A percentile compares a stretch with the other conserved stretches of the same genome.
Evolutionary conservation across 2,797 vertebrate genomes (phyloP).

Genomic region (Silurus lanzhouensis): DNA sequence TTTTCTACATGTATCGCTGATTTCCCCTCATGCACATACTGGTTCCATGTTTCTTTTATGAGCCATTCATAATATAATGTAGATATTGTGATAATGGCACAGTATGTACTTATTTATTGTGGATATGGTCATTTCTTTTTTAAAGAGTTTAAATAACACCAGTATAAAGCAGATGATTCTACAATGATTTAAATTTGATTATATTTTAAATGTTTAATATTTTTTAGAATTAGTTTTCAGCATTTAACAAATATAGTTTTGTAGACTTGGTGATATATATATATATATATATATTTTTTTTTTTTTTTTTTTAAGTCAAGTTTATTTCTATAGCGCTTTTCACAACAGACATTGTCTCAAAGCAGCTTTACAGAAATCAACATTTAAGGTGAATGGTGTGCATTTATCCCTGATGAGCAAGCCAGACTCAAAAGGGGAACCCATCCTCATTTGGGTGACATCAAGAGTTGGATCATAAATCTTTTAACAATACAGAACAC

Average conservation of each 20-base stretch:
- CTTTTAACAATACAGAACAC: too few species aligned
- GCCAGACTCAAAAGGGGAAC: too few species aligned
- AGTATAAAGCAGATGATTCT: background rate
- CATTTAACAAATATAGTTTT: background rate
- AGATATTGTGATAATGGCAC: background rate
- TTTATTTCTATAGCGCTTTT: too few species aligned
- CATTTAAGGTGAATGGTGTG: too few species aligned
- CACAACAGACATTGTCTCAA: too few species aligned
- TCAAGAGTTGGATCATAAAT: too few species aligned
- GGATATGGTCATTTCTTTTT: background rate
- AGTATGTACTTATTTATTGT: background rate
- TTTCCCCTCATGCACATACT: background rate
- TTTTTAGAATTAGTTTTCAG: background rate
- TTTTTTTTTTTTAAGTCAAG: too few species aligned
- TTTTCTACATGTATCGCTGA: background rate
- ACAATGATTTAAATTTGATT: background rate
- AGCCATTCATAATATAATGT: background rate
- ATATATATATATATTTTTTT: too few species aligned
- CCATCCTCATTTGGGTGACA: too few species aligned
- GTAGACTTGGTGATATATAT: background rate
- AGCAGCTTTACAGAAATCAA: too few species aligned
- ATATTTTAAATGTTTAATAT: background rate
- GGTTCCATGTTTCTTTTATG: background rate
- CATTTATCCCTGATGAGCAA: too few species aligned
- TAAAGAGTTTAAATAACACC: background rate